Conservation (phyloP, 2,113 vertebrate species). For the Copsychus sechellarum region DNA sequence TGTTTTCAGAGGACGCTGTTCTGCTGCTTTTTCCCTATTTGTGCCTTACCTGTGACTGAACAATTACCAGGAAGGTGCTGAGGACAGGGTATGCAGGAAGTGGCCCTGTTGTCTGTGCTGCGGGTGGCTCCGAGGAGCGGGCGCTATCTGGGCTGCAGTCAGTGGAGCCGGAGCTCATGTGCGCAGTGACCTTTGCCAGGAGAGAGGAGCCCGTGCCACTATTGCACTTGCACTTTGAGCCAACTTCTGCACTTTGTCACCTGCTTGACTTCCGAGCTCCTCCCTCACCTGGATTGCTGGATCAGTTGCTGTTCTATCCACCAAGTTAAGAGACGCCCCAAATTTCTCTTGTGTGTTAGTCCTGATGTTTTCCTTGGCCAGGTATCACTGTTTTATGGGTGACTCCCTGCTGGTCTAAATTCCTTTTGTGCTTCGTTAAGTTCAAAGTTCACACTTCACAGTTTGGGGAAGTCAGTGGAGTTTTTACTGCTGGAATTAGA, state of each 20-base stretch:
- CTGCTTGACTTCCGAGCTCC: not conserved
- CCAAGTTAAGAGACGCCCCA: not conserved
- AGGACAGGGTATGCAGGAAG: not conserved
- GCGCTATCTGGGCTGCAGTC: conserved; percentile 14
- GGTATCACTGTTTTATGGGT: not conserved
- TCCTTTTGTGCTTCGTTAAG: not conserved
- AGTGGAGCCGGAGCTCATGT: not conserved
- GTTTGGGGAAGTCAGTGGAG: not conserved
- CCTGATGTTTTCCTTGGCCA: not conserved
- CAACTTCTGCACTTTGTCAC: not conserved
- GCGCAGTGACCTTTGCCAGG: not conserved
- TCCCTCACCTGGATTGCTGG: not conserved
- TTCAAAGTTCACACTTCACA: not conserved
- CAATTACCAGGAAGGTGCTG: conserved; percentile 10
- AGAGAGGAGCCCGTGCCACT: not conserved
- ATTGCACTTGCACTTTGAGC: not conserved
- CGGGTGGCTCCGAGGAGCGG: not conserved
- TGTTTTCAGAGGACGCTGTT: not conserved
- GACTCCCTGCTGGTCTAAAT: not conserved
- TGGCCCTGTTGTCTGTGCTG: not conserved
- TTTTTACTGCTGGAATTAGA: not conserved
- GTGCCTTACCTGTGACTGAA: not conserved
- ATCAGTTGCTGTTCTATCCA: not conserved
- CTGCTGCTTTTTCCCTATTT: not conserved
- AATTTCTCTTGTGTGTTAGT: not conserved